These are phyloP conservation scores for Chalcis sispes DNA, from an alignment of 2,888 invertebrate genomes.

Conservation along the genomic window DNA sequence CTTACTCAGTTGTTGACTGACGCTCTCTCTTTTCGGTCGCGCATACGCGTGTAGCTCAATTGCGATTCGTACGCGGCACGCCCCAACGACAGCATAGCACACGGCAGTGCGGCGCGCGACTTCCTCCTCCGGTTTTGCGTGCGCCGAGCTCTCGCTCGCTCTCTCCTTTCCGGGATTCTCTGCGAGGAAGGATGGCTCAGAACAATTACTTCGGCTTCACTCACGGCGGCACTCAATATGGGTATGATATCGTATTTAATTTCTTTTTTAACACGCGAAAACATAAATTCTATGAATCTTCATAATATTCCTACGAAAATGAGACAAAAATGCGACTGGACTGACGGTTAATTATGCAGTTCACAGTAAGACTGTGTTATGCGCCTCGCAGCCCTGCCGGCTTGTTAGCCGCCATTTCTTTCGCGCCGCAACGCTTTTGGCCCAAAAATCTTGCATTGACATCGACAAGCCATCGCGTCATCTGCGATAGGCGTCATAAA, in stretches of 20 bases:
- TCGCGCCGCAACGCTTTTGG: no score
- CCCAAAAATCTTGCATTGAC: no score
- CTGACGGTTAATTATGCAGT: not conserved
- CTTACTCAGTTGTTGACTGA: not conserved
- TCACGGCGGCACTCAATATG: slow-evolving; percentile 94
- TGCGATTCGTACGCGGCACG: no score
- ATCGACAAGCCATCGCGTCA: no score
- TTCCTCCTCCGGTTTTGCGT: slow-evolving; percentile 53
- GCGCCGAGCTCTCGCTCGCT: slow-evolving; percentile 28
- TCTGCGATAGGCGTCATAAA: no score
- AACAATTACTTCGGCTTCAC: slow-evolving; percentile 97
- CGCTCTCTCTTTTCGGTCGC: slow-evolving; percentile 1
- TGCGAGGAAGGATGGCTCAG: slow-evolving; percentile 82
- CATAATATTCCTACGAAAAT: not conserved
- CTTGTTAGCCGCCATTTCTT: slow-evolving; percentile 55
- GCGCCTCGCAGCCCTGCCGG: slow-evolving; percentile 37
- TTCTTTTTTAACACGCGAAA: not conserved
- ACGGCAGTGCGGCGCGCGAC: slow-evolving; percentile 15
- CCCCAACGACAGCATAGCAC: slow-evolving; percentile 1
- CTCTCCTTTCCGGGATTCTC: slow-evolving; percentile 52
- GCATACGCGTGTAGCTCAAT: no score
- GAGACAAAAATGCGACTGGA: no score
- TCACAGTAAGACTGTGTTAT: slow-evolving; percentile 11
- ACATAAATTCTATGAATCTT: not conserved
- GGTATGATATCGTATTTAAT: slow-evolving; percentile 79